These are phyloP conservation scores for Mesoclemmys tuberculata DNA, from an alignment of 2,113 vertebrate species.

Conservation along the genomic window DNA sequence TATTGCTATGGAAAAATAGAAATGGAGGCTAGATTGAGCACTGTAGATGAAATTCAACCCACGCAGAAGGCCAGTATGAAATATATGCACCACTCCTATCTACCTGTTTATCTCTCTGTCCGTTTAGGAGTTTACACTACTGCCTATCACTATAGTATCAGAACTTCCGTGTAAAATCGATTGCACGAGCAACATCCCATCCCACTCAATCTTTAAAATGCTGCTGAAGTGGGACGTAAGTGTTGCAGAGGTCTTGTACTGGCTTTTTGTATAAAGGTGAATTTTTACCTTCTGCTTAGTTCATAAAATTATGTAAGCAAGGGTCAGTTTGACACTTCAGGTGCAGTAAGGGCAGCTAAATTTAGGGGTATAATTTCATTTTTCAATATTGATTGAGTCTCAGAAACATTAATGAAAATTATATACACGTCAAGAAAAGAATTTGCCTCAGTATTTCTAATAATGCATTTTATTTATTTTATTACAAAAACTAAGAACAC, in stretches of 20 bases:
- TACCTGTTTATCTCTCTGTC: neutral
- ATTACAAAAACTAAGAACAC: constrained; percentile 33
- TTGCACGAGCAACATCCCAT: neutral
- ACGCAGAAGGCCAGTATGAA: neutral
- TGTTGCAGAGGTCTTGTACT: neutral
- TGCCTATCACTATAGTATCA: neutral
- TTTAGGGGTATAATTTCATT: constrained; percentile 57
- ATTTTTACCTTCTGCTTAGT: constrained; percentile 43
- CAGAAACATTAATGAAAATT: constrained; percentile 52
- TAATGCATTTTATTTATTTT: constrained; percentile 60
- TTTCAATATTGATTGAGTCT: neutral
- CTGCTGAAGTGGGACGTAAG: neutral
- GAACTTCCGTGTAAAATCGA: neutral
- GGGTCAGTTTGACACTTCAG: constrained; percentile 55
- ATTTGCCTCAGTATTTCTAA: constrained; percentile 43
- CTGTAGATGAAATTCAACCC: neutral
- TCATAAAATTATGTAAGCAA: constrained; percentile 64
- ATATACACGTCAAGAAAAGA: constrained; percentile 57
- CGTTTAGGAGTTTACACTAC: neutral
- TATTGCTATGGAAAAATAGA: neutral
- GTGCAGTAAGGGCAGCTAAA: constrained; percentile 44
- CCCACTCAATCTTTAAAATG: neutral
- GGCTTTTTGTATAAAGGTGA: neutral
- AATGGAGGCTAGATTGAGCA: neutral
- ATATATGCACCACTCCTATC: neutral